A percentile compares a stretch with the other conserved stretches of the same genome.
Conservation (phyloP, 2,113 vertebrate species). For the Coreoperca whiteheadi region DNA sequence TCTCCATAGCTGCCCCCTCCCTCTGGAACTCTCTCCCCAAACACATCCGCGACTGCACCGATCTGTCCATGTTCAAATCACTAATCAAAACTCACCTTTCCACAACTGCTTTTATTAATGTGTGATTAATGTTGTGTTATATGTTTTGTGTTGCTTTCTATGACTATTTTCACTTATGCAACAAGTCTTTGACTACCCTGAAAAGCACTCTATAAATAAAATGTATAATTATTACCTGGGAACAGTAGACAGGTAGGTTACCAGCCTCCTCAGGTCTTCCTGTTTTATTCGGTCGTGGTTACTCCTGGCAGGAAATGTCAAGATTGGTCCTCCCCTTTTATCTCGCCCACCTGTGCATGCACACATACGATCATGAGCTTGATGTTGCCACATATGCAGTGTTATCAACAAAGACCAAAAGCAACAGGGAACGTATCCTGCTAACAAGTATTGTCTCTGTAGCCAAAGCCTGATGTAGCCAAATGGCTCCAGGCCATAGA, state of each 20-base stretch:
- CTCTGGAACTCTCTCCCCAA: too few species aligned
- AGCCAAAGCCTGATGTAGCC: background rate
- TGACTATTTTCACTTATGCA: too few species aligned
- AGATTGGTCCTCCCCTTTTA: constrained; percentile 96
- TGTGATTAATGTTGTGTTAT: too few species aligned
- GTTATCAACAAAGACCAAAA: background rate
- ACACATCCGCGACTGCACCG: too few species aligned
- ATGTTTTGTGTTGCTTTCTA: too few species aligned
- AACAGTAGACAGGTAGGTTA: constrained; percentile 98
- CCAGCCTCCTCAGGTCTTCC: constrained; percentile 95
- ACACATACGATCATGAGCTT: background rate
- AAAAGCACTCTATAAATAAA: too few species aligned
- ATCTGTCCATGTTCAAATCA: too few species aligned
- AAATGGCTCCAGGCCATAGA: background rate
- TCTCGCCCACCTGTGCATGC: constrained; percentile 92
- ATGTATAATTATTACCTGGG: constrained; percentile 86
- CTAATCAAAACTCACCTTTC: too few species aligned
- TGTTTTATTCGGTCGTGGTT: constrained; percentile 99
- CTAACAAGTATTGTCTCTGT: background rate
- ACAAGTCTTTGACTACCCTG: too few species aligned
- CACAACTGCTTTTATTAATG: too few species aligned
- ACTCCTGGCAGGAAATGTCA: constrained; percentile 96
- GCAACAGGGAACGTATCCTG: background rate
- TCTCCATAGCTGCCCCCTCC: too few species aligned
- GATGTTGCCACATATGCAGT: background rate